Conservation (phyloP, 1,140 invertebrate species). For the Eufriesea mexicana region DNA sequence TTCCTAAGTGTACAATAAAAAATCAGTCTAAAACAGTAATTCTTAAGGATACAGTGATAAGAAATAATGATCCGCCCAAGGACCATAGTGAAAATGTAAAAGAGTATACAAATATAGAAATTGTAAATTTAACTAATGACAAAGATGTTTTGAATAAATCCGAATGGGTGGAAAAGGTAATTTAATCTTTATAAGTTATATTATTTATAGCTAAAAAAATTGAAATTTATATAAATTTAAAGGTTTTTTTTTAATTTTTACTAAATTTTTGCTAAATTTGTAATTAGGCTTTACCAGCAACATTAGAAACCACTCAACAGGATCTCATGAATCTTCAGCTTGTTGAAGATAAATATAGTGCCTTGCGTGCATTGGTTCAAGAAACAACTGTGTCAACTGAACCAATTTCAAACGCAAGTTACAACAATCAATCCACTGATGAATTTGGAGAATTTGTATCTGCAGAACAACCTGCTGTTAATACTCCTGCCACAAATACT, state of each 20-base stretch:
- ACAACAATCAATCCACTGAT: constrained; percentile 70
- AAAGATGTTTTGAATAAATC: constrained; percentile 51
- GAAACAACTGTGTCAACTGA: constrained; percentile 60
- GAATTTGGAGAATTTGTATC: constrained; percentile 85
- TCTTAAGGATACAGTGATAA: constrained; percentile 80
- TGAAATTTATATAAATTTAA: neutral
- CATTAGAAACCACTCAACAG: constrained; percentile 60
- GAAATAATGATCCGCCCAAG: constrained; percentile 73
- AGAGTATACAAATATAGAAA: constrained; percentile 51
- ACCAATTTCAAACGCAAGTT: constrained; percentile 54
- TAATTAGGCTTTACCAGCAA: constrained; percentile 56
- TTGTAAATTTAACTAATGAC: constrained; percentile 37
- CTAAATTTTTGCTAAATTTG: neutral
- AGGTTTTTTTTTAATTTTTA: neutral
- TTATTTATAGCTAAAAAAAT: neutral
- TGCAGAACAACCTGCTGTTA: constrained; percentile 72
- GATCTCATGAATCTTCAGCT: constrained; percentile 80
- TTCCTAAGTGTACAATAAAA: constrained; percentile 80
- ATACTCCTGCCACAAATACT: constrained; percentile 53
- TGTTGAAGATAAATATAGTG: constrained; percentile 82
- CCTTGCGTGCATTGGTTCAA: constrained; percentile 79
- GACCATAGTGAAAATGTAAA: constrained; percentile 53
- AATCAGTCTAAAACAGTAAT: constrained; percentile 79
- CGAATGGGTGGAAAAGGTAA: constrained; percentile 57
- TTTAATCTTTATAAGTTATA: neutral